Base-by-base conservation (phyloP, 1,140 invertebrate species). In the Battus philenor region DNA sequence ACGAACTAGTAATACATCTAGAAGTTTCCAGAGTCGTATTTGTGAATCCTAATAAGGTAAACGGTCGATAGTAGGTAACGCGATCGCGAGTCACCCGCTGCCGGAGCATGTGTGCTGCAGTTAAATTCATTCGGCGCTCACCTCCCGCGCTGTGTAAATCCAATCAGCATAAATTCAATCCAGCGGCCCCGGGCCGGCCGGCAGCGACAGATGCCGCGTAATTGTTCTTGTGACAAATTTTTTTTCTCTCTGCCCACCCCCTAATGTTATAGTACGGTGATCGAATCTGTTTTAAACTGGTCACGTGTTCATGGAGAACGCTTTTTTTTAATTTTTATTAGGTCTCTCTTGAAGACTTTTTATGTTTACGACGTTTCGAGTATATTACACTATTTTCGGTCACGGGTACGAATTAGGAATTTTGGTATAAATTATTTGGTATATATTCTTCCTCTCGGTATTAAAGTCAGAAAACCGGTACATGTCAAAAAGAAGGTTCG, bases 191-290 rank as follows among this genome's bases (percentile, higher is more conserved):
- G 46, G 36, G 46, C 47, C 44, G 41, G 41, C n/a, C 16, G 17
- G 41, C 29, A 54, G 52, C 69, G 70, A 75, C 76, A 80, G 76
- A 80, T 80, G 76, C 71, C 73, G 60, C 68, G 71, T 80, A 80
- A 80, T 77, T 74, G 76, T 73, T 73, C 70, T 66, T 73, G 64
- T 58, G 71, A 77, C 69, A 67, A 62, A 76, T 77, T 80, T 79
- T 77, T 66, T 39, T 12, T 36, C n/a, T 4, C 20, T 4, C 54
- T 51, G 47, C 33, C 59, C 58, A 60, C 63, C 68, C 67, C 69
- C 73, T 75, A 70, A 75, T 68, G 62, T 64, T 63, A 59, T 53
- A 54, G 47, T 41, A 39, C 36, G 36, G 58, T 61, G 69, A 71
- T 67, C 62, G 68, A 74, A 74, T 77, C 67, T 77, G 71, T 70